Base-by-base conservation (phyloP, 1,140 invertebrate genomes). In the Drosophila takahashii region DNA sequence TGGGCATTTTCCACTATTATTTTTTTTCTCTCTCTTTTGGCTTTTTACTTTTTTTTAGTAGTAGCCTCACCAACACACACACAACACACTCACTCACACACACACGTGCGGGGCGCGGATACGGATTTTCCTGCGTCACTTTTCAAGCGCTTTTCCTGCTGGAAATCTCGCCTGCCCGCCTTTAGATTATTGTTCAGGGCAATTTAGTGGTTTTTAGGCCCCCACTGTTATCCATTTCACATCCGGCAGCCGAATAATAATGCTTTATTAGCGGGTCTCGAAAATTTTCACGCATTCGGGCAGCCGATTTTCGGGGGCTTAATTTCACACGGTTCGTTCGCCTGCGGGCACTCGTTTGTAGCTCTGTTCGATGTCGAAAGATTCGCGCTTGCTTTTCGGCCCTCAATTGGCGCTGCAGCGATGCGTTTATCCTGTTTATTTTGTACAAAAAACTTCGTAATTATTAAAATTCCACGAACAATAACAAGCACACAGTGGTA, bases 401-500 rank as follows among this genome's bases (percentile, higher is more conserved):
- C 69, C 66, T 83, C 77, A 72, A 64, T 62, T 53, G 69, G 44
- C 44, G 66, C 67, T 72, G 65, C 73, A 66, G 61, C 61, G 70
- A 65, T 71, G 36, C 70, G 77, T 89, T 89, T 90, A 67, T 78
- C 52, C 77, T 85, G 84, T 80, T 85, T 85, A 90, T 90, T 89
- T 89, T 90, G 85, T 90, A 84, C 76, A 91, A 86, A 91, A 87
- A 90, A 81, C 86, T 83, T 90, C 77, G 79, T 90, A 77, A 81
- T 79, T 79, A 81, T 83, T 73, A 74, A 87, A 91, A 79, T 91
- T 87, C 77, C 81, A 91, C 84, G 80, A 90, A 91, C 84, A 91
- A 91, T 91, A 91, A 91, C 90, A 91, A 91, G 79, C 80, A 81
- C 84, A 84, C 73, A 79, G 80, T 87, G 79, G 84, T 89, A 89